A percentile compares a stretch with the other conserved stretches of the same genome.
phyloP scores from a whole-genome alignment of 1,140 invertebrate species.

The Intoshia linei region DNA sequence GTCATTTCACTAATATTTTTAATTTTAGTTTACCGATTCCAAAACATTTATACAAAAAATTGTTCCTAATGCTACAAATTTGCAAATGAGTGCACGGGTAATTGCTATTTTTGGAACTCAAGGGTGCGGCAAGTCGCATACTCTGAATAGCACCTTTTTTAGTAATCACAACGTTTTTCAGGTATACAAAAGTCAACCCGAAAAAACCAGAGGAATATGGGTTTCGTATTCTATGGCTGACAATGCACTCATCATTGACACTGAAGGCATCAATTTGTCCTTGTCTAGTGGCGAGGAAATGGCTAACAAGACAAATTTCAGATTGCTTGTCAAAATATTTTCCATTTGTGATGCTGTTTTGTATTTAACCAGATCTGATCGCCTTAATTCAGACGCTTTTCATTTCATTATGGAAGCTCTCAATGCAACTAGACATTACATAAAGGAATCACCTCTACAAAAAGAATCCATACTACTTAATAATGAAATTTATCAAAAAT shows the following conservation, averaged over 20 bases:
- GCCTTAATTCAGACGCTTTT: slow-evolving; percentile 42
- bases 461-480: too few relatives aligned
- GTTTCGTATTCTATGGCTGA: slow-evolving; percentile 33
- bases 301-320: slow-evolving; percentile 30
- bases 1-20: too few relatives aligned
- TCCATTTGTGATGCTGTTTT: slow-evolving; percentile 48
- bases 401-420: slow-evolving; percentile 43
- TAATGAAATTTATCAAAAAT: too few relatives aligned
- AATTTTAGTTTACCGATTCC: too few relatives aligned
- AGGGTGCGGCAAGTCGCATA: slow-evolving; percentile 48
- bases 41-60: too few relatives aligned
- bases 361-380: slow-evolving; percentile 40
- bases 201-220: slow-evolving; percentile 46
- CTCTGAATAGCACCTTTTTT: slow-evolving; percentile 45
- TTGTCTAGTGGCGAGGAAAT: slow-evolving; percentile 25
- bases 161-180: slow-evolving; percentile 36
- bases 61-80: too few relatives aligned
- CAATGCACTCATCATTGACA: slow-evolving; percentile 40
- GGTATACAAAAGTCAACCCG: slow-evolving; percentile 35
- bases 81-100: too few relatives aligned
- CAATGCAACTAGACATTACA: slow-evolving; percentile 36
- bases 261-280: slow-evolving; percentile 39
- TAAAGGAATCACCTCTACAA: too few relatives aligned
- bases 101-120: slow-evolving; percentile 55
- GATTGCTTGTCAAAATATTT: slow-evolving; percentile 40